Evolutionary conservation across 2,113 vertebrate genomes (phyloP).

Genomic region (Dromas ardeola): DNA sequence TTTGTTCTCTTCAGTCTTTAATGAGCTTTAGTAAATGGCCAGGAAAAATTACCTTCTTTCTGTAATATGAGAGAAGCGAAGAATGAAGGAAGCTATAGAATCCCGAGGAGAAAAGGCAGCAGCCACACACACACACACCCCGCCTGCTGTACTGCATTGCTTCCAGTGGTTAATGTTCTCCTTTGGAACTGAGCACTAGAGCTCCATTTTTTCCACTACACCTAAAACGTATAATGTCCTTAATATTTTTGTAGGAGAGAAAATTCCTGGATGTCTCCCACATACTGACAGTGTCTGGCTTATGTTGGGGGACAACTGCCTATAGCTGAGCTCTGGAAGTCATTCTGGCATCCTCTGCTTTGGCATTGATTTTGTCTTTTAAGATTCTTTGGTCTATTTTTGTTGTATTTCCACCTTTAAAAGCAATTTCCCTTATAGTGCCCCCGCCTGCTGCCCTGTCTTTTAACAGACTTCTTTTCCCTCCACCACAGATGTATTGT

Average conservation of each 20-base stretch:
- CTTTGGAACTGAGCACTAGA: constrained; percentile 34
- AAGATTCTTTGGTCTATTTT: constrained; percentile 33
- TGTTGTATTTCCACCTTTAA: constrained; percentile 34
- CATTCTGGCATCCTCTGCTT: constrained; percentile 46
- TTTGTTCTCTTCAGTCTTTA: constrained; percentile 94
- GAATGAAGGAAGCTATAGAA: constrained; percentile 86
- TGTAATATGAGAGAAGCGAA: constrained; percentile 90
- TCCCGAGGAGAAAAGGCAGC: constrained; percentile 73
- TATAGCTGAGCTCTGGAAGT: constrained; percentile 48
- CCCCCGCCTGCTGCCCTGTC: background rate
- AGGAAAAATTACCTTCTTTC: constrained; percentile 93
- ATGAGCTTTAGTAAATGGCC: constrained; percentile 98
- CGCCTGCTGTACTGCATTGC: background rate
- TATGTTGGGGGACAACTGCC: constrained; percentile 52
- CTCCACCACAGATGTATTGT: background rate
- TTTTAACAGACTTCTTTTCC: background rate
- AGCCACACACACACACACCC: background rate
- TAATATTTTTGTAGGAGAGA: constrained; percentile 66
- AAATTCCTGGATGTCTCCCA: constrained; percentile 52
- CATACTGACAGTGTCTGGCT: constrained; percentile 56
- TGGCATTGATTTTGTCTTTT: constrained; percentile 47
- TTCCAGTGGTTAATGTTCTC: background rate
- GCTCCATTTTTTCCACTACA: constrained; percentile 67
- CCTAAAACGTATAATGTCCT: constrained; percentile 62
- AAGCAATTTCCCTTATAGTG: constrained; percentile 11